phyloP scores from a whole-genome alignment of 2,113 vertebrate genomes.

The Eublepharis macularius region DNA sequence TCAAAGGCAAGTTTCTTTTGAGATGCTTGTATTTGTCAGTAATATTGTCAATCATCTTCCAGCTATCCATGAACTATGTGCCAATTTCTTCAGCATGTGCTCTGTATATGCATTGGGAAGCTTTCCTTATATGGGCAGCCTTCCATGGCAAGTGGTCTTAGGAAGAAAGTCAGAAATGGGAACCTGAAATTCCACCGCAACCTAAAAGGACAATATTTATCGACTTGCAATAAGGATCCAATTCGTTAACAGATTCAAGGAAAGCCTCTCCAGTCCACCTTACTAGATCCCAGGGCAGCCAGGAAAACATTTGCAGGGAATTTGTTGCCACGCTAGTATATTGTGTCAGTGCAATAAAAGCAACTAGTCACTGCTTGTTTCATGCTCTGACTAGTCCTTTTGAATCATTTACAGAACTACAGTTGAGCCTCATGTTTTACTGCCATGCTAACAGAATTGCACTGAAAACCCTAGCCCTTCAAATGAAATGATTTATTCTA shows the following conservation, averaged over 20 bases:
- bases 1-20: slow-evolving; percentile 13
- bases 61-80: slow-evolving; percentile 18
- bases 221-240: background rate
- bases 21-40: slow-evolving; percentile 43
- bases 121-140: background rate
- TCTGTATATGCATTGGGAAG: slow-evolving; percentile 31
- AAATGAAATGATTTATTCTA: background rate
- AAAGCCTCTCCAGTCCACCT: background rate
- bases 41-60: slow-evolving; percentile 53
- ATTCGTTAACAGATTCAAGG: background rate
- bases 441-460: slow-evolving; percentile 28
- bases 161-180: background rate
- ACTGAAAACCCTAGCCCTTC: slow-evolving; percentile 29
- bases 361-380: background rate
- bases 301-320: background rate
- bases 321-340: slow-evolving; percentile 5
- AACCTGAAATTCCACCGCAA: background rate
- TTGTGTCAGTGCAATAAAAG: background rate
- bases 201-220: background rate
- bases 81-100: slow-evolving; percentile 14
- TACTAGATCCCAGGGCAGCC: background rate
- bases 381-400: slow-evolving; percentile 36
- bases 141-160: slow-evolving; percentile 26
- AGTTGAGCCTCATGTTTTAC: slow-evolving; percentile 13
- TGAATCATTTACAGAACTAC: slow-evolving; percentile 10